phyloP scores from a whole-genome alignment of 2,113 vertebrate genomes.

The Solea solea region DNA sequence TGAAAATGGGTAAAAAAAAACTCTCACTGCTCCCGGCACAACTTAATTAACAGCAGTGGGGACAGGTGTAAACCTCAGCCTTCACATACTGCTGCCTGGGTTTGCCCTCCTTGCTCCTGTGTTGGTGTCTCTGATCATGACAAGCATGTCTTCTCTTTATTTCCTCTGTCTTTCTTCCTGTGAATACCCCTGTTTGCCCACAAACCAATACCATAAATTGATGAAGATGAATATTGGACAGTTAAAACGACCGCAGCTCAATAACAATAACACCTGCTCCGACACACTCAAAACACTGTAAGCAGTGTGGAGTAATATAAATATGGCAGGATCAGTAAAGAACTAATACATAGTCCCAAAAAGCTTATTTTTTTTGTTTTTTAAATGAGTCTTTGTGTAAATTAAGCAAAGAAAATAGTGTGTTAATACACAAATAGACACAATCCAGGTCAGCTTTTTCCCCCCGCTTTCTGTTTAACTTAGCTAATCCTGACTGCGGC shows the following conservation, averaged over 20 bases:
- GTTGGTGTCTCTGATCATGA: conserved; percentile 48
- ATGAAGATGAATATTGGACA: conserved; percentile 30
- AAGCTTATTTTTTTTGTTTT: too few relatives aligned
- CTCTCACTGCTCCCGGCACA: conserved; percentile 41
- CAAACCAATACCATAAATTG: conserved; percentile 10
- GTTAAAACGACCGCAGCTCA: conserved; percentile 9
- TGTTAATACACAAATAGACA: too few relatives aligned
- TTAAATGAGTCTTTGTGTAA: too few relatives aligned
- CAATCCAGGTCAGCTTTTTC: too few relatives aligned
- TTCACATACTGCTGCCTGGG: conserved; percentile 36
- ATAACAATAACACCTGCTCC: conserved; percentile 2
- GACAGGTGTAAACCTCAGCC: conserved; percentile 41
- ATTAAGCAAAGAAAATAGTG: too few relatives aligned
- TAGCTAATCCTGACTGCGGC: too few relatives aligned
- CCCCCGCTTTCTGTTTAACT: too few relatives aligned
- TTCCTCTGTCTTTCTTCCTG: background rate
- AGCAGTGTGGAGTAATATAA: background rate
- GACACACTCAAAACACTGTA: conserved; percentile 16
- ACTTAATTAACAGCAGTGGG: conserved; percentile 66
- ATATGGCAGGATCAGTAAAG: too few relatives aligned
- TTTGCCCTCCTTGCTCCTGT: conserved; percentile 30
- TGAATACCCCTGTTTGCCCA: conserved; percentile 8
- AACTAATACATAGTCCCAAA: too few relatives aligned
- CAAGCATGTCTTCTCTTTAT: background rate
- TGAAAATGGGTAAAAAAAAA: conserved; percentile 24